Evolutionary conservation across 2,113 vertebrate genomes (phyloP).

Genomic region (Prunella fulvescens): DNA sequence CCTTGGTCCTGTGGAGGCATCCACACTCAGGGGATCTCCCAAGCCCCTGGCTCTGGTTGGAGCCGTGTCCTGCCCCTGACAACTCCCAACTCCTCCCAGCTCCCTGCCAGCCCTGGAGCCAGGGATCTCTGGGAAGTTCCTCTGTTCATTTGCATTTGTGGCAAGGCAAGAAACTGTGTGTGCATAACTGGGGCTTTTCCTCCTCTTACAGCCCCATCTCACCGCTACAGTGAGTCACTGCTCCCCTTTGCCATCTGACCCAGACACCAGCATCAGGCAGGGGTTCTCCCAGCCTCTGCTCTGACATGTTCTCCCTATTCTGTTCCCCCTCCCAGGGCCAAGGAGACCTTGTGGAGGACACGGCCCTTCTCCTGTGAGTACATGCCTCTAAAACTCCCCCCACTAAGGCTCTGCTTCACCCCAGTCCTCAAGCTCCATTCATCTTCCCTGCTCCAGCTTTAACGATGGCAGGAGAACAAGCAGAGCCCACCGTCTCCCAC

Average conservation of each 20-base stretch:
- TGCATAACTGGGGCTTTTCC: neutral
- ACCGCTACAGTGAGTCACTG: neutral
- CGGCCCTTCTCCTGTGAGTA: conserved; percentile 46
- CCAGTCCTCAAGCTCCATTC: neutral
- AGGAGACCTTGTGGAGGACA: conserved; percentile 29
- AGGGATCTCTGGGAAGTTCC: neutral
- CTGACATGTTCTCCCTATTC: neutral
- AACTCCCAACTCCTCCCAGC: neutral
- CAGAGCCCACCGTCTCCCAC: neutral
- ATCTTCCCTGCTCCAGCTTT: conserved; percentile 4
- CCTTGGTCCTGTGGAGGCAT: rapidly evolving
- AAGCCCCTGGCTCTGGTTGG: rapidly evolving
- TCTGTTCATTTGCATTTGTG: neutral
- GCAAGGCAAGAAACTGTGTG: neutral
- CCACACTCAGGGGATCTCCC: rapidly evolving
- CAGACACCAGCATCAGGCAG: neutral
- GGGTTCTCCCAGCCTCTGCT: neutral
- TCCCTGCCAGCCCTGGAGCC: neutral
- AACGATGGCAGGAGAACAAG: neutral
- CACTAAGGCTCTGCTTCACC: neutral
- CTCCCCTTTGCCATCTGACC: neutral
- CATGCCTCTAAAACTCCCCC: neutral
- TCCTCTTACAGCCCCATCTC: neutral
- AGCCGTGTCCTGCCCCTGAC: neutral
- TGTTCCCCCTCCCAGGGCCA: neutral